Evolutionary conservation across 2,888 invertebrate species (phyloP), one percentile per base, ranked within the genome.

Genomic region (Lepidocyrtinus sp.): DNA sequence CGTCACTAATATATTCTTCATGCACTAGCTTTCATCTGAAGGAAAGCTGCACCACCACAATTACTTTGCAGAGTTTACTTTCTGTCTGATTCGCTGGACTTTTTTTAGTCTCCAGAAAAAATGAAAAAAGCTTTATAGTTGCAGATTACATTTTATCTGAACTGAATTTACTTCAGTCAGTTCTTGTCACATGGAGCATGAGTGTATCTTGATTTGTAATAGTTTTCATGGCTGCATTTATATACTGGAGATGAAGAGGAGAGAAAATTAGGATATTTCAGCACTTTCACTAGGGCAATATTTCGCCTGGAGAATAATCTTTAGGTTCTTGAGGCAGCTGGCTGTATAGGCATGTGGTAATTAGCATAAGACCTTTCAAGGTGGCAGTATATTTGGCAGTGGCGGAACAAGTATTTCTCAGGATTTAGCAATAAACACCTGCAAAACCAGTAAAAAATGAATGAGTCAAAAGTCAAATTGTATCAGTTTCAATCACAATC

Each of bases 371-470:
- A 46, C 50, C 15, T 50, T 7, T 50, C 50, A n/a, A 17, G 46
- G 67, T 67, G 46, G 67, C 46, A 46, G 67, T 67, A 24, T 24
- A 67, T 27, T 70, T 70, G 70, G 70, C 70, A 70, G 70, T 70
- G 70, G 61, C 69, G 55, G 46, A 55, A 36, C n/a, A 5, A 27
- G 65, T 67, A 67, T 64, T 64, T 61, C 17, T 64, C 50, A 50
- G 50, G 50, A 50, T 24, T 12, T 26, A 26, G 26, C 24, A 26
- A 64, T 24, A 15, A n/a, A 25, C 19, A 26, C 26, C 25, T 26
- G 26, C 24, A 7, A 24, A 59, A 19, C 9, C 5, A 59, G 59
- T n/a, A 61, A 63, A 25, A 25, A 21, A 36, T 36, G 36, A 36
- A 36, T 7, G 5, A 36, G 5, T 36, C 36, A 36, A 12, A 36